Evolutionary conservation across 2,888 invertebrate genomes (phyloP).

Genomic region (Drosophila niveifrons): DNA sequence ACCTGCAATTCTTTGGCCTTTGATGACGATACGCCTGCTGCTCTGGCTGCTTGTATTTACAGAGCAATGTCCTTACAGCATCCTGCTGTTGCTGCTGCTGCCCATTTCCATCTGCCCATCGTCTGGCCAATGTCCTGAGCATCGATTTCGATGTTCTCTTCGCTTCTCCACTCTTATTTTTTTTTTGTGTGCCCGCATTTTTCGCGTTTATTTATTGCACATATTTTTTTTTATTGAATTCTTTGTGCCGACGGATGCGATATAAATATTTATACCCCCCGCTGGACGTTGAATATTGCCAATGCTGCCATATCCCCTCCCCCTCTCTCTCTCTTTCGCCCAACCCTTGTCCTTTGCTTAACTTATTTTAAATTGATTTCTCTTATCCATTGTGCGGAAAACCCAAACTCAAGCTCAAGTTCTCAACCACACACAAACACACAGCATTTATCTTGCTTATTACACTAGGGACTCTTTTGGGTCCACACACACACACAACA

Average conservation of each 20-base stretch:
- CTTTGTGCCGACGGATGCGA: slow-evolving; percentile 71
- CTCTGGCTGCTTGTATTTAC: slow-evolving; percentile 27
- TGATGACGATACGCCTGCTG: background rate
- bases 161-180: no score
- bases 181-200: slow-evolving; percentile 46
- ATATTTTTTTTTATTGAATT: slow-evolving; percentile 81
- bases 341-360: slow-evolving; percentile 4
- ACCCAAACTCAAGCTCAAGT: slow-evolving; percentile 11
- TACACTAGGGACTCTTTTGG: slow-evolving; percentile 60
- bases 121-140: slow-evolving; percentile 36
- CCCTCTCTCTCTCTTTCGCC: background rate
- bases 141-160: slow-evolving; percentile 42
- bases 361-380: slow-evolving; percentile 75
- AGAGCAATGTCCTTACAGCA: slow-evolving; percentile 26
- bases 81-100: slow-evolving; percentile 3
- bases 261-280: slow-evolving; percentile 74
- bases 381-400: slow-evolving; percentile 55
- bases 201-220: slow-evolving; percentile 75
- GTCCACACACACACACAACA: background rate
- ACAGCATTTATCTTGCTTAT: slow-evolving; percentile 46
- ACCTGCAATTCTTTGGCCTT: slow-evolving; percentile 20
- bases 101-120: slow-evolving; percentile 14
- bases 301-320: background rate
- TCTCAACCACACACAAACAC: slow-evolving; percentile 18
- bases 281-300: slow-evolving; percentile 70